Conservation (phyloP, 2,797 vertebrate genomes). For the Poeciliopsis presidionis region DNA sequence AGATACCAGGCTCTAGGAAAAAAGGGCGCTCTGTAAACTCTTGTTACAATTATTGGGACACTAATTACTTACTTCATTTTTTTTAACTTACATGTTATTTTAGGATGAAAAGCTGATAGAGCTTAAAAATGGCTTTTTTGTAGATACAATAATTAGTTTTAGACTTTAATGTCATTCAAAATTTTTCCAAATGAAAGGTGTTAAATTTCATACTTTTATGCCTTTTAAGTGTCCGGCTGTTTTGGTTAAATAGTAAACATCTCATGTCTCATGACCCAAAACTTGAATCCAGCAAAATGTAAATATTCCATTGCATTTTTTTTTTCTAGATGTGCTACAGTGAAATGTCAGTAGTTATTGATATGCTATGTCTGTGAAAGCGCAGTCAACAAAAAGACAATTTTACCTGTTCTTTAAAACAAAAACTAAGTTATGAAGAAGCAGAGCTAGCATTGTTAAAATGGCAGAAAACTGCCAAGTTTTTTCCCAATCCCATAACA, state of each 20-base stretch:
- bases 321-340: background rate
- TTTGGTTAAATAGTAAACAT: background rate
- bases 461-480: background rate
- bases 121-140: background rate
- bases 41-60: constrained; percentile 17
- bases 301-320: background rate
- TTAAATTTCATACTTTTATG: background rate
- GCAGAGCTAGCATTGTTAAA: background rate
- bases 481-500: background rate
- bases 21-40: constrained; percentile 25
- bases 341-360: background rate
- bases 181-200: background rate
- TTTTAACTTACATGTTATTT: background rate
- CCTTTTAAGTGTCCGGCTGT: background rate
- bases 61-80: constrained; percentile 8
- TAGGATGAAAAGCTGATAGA: background rate
- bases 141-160: background rate
- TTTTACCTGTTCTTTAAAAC: background rate
- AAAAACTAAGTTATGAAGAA: background rate
- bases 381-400: background rate
- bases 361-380: background rate
- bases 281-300: background rate
- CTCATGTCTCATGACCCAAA: too few species aligned
- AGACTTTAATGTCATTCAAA: background rate
- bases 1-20: constrained; percentile 47